Evolutionary conservation across 2,888 invertebrate genomes (phyloP).

Genomic region (Ochropleura leucogaster): DNA sequence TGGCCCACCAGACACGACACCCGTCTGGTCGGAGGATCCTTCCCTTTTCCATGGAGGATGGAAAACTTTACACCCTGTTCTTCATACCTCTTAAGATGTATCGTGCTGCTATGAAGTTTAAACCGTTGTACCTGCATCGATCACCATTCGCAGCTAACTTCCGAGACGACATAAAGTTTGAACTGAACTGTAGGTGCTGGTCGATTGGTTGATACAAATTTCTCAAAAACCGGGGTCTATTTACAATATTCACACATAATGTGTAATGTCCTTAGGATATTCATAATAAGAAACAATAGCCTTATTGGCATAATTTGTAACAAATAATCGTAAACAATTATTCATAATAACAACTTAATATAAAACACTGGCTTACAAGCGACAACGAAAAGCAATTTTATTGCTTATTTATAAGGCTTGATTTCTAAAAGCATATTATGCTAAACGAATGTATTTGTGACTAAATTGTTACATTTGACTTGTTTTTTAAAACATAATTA

Average conservation of each 20-base stretch:
- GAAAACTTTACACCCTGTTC: too few species aligned
- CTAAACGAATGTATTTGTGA: constrained; percentile 36
- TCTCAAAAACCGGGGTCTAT: not conserved
- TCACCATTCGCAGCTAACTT: too few species aligned
- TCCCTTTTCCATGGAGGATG: too few species aligned
- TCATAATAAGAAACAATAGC: not conserved
- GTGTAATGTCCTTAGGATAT: not conserved
- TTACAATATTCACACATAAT: not conserved
- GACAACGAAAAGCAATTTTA: constrained; percentile 71
- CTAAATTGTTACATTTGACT: constrained; percentile 33
- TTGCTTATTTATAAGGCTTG: constrained; percentile 73
- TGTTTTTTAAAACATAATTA: constrained; percentile 18
- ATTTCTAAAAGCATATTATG: constrained; percentile 43
- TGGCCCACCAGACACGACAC: too few species aligned
- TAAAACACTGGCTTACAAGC: constrained; percentile 37
- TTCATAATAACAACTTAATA: constrained; percentile 11
- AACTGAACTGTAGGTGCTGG: not conserved
- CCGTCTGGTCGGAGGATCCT: too few species aligned
- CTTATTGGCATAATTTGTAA: not conserved
- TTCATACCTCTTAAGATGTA: too few species aligned
- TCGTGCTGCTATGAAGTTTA: too few species aligned
- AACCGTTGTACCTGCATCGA: too few species aligned
- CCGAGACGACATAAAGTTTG: too few species aligned
- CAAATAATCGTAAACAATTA: not conserved
- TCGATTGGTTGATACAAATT: not conserved